Percentiles rank a stretch among this genome's conserved stretches.
Evolutionary conservation across 2,113 vertebrate species (phyloP).

Genomic region (Proterorhinus semilunaris): DNA sequence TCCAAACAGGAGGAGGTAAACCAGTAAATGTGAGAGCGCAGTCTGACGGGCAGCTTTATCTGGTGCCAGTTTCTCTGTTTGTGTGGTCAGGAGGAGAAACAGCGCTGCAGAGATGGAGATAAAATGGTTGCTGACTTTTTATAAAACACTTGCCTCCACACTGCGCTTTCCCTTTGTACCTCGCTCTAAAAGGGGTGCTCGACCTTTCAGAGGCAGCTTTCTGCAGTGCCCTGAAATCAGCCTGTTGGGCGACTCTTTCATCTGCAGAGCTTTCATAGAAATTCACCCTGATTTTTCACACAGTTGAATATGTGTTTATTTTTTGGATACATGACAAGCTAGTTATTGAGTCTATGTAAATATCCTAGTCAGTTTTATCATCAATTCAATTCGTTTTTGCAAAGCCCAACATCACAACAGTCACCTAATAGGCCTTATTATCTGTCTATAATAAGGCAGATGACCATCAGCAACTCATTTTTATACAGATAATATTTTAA

Average conservation of each 20-base stretch:
- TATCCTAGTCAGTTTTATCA: background rate
- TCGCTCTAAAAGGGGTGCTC: conserved; percentile 58
- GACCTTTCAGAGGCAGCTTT: conserved; percentile 43
- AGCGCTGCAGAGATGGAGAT: conserved; percentile 23
- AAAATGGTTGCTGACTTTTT: conserved; percentile 49
- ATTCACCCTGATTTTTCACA: background rate
- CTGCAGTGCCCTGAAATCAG: conserved; percentile 27
- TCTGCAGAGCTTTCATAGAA: conserved; percentile 11
- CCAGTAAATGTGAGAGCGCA: conserved; percentile 8
- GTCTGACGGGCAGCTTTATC: conserved; percentile 22
- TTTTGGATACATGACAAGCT: background rate
- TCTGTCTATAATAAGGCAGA: background rate
- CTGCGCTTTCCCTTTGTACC: conserved; percentile 20
- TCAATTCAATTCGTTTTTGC: too few species aligned
- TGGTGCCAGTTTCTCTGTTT: conserved; percentile 15
- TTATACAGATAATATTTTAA: background rate
- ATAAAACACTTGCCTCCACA: conserved; percentile 34
- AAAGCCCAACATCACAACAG: too few species aligned
- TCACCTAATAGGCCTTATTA: too few species aligned
- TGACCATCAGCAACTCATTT: background rate
- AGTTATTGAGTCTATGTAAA: background rate
- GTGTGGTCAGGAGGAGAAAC: conserved; percentile 14
- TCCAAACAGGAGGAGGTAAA: conserved; percentile 20
- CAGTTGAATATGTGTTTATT: conserved; percentile 5
- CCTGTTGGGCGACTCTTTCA: conserved; percentile 24